phyloP scores from a whole-genome alignment of 1,140 invertebrate species.

The Monochamus saltuarius region DNA sequence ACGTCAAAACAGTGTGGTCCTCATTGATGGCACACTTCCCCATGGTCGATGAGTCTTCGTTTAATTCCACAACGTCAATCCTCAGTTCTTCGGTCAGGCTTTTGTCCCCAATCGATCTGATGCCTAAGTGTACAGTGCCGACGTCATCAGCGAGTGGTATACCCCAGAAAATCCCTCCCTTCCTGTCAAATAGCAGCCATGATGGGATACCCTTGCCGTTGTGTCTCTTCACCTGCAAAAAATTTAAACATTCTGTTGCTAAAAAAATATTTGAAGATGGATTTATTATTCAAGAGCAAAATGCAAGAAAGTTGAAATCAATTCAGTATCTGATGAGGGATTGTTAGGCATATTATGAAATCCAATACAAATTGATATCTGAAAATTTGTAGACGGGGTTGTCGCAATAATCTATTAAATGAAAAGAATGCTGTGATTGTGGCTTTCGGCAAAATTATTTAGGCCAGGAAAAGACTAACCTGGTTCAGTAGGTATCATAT shows the following conservation, averaged over 20 bases:
- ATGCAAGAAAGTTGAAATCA: too few relatives aligned
- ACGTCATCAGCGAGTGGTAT: constrained; percentile 43
- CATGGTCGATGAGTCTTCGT: constrained; percentile 19
- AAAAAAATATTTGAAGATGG: too few relatives aligned
- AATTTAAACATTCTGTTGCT: constrained; percentile 6
- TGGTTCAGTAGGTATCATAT: too few relatives aligned
- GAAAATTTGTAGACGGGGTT: too few relatives aligned
- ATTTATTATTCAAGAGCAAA: too few relatives aligned
- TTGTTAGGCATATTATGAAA: too few relatives aligned
- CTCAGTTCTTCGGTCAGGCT: constrained; percentile 23
- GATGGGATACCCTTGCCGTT: constrained; percentile 38
- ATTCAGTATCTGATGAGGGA: too few relatives aligned
- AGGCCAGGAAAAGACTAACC: too few relatives aligned
- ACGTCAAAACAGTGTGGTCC: constrained; percentile 49
- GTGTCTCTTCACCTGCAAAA: constrained; percentile 45
- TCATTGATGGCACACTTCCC: constrained; percentile 40
- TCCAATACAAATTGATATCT: too few relatives aligned
- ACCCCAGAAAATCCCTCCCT: constrained; percentile 44
- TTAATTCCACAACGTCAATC: constrained; percentile 18
- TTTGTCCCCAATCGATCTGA: constrained; percentile 30
- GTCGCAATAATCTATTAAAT: too few relatives aligned
- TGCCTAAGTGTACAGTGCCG: constrained; percentile 35
- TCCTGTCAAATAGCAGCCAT: constrained; percentile 49
- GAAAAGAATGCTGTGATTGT: too few relatives aligned
- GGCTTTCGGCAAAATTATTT: too few relatives aligned